A percentile compares a stretch with the other conserved stretches of the same genome.
Conservation (phyloP, 2,888 invertebrate genomes). For the Trichacis sp. region DNA sequence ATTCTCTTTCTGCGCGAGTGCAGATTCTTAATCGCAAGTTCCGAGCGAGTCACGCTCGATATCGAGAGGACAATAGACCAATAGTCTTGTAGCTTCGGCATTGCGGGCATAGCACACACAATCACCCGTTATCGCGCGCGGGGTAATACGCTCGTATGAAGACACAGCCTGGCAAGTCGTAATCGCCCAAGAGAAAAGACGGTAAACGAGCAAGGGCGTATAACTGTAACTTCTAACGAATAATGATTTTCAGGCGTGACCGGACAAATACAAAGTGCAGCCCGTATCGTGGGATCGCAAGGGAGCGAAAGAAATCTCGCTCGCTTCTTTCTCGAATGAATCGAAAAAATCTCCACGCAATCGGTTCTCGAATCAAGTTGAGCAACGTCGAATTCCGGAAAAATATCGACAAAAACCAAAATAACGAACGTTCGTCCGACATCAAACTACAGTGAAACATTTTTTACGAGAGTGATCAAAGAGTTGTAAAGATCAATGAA, state of each 20-base stretch:
- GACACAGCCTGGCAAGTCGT: slow-evolving; percentile 12
- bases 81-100: slow-evolving; percentile 31
- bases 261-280: too few species aligned
- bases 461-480: too few species aligned
- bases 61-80: slow-evolving; percentile 44
- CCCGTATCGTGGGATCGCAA: too few species aligned
- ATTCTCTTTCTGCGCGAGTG: neutral
- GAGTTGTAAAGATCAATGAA: too few species aligned
- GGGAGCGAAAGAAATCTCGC: too few species aligned
- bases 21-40: slow-evolving; percentile 32
- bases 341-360: too few species aligned
- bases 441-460: too few species aligned
- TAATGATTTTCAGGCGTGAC: slow-evolving; percentile 56
- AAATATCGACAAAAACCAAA: too few species aligned
- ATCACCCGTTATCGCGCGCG: slow-evolving; percentile 23
- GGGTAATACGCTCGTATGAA: slow-evolving; percentile 15
- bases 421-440: too few species aligned
- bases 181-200: slow-evolving; percentile 34
- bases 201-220: slow-evolving; percentile 35
- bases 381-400: too few species aligned
- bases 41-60: slow-evolving; percentile 43
- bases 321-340: too few species aligned
- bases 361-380: too few species aligned
- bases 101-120: slow-evolving; percentile 23
- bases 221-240: slow-evolving; percentile 30